Evolutionary conservation across 2,797 vertebrate species (phyloP).

Genomic region (Micropoecilia bifurca): DNA sequence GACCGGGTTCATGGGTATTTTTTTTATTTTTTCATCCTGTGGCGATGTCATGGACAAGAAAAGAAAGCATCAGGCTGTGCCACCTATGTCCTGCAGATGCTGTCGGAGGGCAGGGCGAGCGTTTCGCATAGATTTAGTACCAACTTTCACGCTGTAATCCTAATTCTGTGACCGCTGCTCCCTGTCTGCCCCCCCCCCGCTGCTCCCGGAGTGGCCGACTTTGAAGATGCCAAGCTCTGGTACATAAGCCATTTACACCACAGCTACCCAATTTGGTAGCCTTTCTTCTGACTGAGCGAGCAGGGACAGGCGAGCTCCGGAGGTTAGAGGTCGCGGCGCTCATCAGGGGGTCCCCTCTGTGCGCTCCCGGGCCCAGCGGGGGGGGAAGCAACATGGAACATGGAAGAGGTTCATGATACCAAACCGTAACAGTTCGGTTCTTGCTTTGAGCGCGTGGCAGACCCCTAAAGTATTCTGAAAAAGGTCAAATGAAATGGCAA

Average conservation of each 20-base stretch:
- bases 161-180: constrained; percentile 2
- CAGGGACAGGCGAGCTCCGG: constrained; percentile 2
- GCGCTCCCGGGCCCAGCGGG: not conserved
- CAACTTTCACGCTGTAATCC: constrained; percentile 14
- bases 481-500: not conserved
- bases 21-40: constrained; percentile 24
- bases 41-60: constrained; percentile 38
- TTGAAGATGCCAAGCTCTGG: constrained; percentile 19
- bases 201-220: constrained; percentile 18
- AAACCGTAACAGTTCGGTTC: not conserved
- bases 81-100: constrained; percentile 35
- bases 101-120: constrained; percentile 29
- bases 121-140: not conserved
- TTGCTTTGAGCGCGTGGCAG: not conserved
- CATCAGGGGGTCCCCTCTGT: not conserved
- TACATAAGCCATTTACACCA: constrained; percentile 20
- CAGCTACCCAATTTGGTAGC: not conserved
- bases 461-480: not conserved
- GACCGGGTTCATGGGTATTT: constrained; percentile 55
- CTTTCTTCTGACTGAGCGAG: not conserved
- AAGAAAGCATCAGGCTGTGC: constrained; percentile 25
- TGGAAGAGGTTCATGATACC: not conserved
- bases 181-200: not conserved
- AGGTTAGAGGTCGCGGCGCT: constrained; percentile 4
- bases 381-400: not conserved